Base-by-base conservation (phyloP, 2,113 vertebrate genomes). In the Anser brachyrhynchus region DNA sequence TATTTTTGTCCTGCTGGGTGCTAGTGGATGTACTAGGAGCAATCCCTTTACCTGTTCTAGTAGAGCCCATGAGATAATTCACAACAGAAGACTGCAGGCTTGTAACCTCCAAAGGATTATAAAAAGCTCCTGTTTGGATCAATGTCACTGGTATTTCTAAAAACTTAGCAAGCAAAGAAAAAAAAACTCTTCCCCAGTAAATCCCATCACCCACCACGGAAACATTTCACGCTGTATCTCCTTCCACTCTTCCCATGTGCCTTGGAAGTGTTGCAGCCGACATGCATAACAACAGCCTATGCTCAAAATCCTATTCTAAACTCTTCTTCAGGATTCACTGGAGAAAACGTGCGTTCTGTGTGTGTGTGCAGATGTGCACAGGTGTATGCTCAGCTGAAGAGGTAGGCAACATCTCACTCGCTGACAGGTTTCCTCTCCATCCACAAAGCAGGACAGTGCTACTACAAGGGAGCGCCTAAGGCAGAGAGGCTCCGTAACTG, bases 331-430 rank as follows among this genome's bases (percentile, higher is more conserved):
- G 29, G 37, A 62, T 44, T 39, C 70, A 44, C 31, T 21, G 37
- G 31, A 75, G 28, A 74, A 74, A 92, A 33, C 0, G 7, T 15
- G 12, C 17, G 29, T 33, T 71, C 70, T 67, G 26, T 46, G 2
- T 17, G 3, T 10, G 22, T 14, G 35, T 37, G 28, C 20, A 20
- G 33, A 20, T 59, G 33, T 26, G 31, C 59, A 49, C 74, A 58
- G 28, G 31, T 13, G 26, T 37, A 28, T 22, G 11, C 57, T 44
- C 39, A 49, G 80, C 76, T 62, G 80, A 73, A 54, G 80, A 22
- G 10, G 35, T 35, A n/a, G 2, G 8, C 28, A n/a, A n/a, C 0
- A 0, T 44, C 52, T 57, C 35, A 8, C 37, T 54, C 41, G 8
- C 25, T 64, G 37, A 10, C 35, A 9, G 29, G n/a, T 26, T 55